A percentile compares a stretch with the other conserved stretches of the same genome.
phyloP scores from a whole-genome alignment of 2,888 invertebrate genomes.

The Antitype chi region DNA sequence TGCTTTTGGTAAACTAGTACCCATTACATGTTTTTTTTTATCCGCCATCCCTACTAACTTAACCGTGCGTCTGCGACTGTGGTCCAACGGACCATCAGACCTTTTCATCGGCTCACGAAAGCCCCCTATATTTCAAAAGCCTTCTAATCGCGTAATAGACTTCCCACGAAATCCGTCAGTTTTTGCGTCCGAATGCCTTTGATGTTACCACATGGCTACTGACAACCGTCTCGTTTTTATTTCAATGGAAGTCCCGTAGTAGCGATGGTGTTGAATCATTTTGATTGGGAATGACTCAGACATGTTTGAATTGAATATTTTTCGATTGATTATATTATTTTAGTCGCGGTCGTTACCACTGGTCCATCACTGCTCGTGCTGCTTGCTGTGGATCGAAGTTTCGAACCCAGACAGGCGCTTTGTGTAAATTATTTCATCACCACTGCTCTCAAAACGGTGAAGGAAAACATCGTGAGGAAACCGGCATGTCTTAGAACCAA shows the following conservation, averaged over 20 bases:
- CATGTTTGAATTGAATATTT: constrained; percentile 39
- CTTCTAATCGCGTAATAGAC: constrained; percentile 78
- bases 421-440: no score
- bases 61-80: constrained; percentile 33
- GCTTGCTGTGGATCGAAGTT: no score
- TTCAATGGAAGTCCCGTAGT: constrained; percentile 60
- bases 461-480: no score
- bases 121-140: constrained; percentile 20
- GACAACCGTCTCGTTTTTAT: constrained; percentile 56
- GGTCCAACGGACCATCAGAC: constrained; percentile 45
- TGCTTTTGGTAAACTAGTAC: neutral
- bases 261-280: constrained; percentile 39
- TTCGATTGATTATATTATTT: constrained; percentile 41
- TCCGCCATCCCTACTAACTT: constrained; percentile 10
- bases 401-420: no score
- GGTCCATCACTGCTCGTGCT: no score
- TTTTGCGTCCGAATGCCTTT: constrained; percentile 72
- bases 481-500: no score
- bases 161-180: constrained; percentile 79
- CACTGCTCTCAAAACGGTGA: no score
- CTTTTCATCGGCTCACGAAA: constrained; percentile 28
- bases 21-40: neutral
- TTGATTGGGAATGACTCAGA: constrained; percentile 29
- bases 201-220: constrained; percentile 63
- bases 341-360: no score